phyloP scores from a whole-genome alignment of 2,113 vertebrate species.

The Podarcis raffonei region DNA sequence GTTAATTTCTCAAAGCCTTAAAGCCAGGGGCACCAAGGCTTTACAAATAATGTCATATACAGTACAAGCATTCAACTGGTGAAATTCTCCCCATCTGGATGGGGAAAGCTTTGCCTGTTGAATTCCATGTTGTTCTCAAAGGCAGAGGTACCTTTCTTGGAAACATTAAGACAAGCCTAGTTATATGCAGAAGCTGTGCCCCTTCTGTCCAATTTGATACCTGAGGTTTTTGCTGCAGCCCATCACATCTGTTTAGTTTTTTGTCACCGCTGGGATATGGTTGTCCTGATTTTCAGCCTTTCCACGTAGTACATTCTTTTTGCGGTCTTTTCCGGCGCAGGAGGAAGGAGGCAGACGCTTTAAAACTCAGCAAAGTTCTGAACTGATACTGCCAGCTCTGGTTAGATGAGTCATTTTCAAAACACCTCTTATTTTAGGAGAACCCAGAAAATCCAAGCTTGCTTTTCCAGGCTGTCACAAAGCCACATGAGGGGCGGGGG shows the following conservation, averaged over 20 bases:
- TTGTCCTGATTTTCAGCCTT: conserved; percentile 8
- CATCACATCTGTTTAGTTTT: neutral
- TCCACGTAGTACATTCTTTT: conserved; percentile 25
- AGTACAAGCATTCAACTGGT: neutral
- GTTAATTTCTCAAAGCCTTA: neutral
- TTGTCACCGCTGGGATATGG: neutral
- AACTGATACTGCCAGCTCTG: conserved; percentile 38
- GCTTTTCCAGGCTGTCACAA: conserved; percentile 48
- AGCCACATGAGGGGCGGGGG: conserved; percentile 16
- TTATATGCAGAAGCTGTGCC: neutral
- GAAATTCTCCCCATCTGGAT: neutral
- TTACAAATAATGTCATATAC: too few relatives aligned
- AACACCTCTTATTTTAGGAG: conserved; percentile 61
- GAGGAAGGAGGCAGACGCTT: conserved; percentile 6
- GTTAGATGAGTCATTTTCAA: conserved; percentile 64
- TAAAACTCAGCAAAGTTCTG: conserved; percentile 28
- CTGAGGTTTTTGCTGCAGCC: neutral
- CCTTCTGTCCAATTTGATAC: neutral
- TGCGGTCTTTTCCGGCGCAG: neutral
- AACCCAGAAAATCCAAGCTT: conserved; percentile 57
- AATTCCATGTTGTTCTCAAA: neutral
- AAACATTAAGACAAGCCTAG: neutral
- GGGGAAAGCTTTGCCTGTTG: neutral
- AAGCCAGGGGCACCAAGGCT: neutral
- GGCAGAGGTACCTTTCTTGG: neutral